Evolutionary conservation across 2,888 invertebrate genomes (phyloP).

Genomic region (Calameuta pallipes): DNA sequence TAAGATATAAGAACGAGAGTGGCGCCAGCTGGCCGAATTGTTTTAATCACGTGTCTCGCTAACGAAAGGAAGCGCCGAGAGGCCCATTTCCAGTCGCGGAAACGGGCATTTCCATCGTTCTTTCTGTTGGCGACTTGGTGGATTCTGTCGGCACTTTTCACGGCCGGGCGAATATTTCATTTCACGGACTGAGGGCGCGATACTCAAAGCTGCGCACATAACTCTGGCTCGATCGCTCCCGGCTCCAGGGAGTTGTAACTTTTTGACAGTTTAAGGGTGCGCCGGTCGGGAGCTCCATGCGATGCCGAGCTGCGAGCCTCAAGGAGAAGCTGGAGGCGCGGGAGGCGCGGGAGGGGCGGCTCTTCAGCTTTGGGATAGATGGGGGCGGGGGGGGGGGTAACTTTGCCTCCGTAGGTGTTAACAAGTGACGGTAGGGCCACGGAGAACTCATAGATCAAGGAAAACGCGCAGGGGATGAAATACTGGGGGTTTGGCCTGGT

Average conservation of each 20-base stretch:
- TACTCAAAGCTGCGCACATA: not conserved
- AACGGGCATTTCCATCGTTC: too few relatives aligned
- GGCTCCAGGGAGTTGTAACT: slow-evolving; percentile 34
- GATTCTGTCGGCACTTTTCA: not conserved
- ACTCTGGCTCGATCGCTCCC: slow-evolving; percentile 16
- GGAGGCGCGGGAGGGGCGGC: not conserved
- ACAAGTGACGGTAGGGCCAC: slow-evolving; percentile 45
- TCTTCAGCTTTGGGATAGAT: not conserved
- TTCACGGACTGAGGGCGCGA: not conserved
- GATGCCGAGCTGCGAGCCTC: not conserved
- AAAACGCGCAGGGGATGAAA: slow-evolving; percentile 44
- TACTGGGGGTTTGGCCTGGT: slow-evolving; percentile 49
- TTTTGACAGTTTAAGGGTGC: slow-evolving; percentile 39
- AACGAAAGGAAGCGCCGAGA: not conserved
- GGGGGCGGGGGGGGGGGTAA: not conserved
- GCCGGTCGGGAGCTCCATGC: slow-evolving; percentile 7
- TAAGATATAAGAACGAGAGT: too few relatives aligned
- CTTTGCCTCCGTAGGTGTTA: slow-evolving; percentile 44
- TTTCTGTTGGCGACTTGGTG: too few relatives aligned
- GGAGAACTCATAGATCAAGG: slow-evolving; percentile 55
- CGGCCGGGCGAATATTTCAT: not conserved
- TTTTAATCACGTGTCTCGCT: too few relatives aligned
- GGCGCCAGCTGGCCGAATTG: too few relatives aligned
- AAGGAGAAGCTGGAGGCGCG: too few relatives aligned
- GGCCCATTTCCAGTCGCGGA: too few relatives aligned